Percentiles rank a stretch among this genome's conserved stretches.
phyloP scores from a whole-genome alignment of 2,797 vertebrate genomes.

The Siniperca scherzeri region DNA sequence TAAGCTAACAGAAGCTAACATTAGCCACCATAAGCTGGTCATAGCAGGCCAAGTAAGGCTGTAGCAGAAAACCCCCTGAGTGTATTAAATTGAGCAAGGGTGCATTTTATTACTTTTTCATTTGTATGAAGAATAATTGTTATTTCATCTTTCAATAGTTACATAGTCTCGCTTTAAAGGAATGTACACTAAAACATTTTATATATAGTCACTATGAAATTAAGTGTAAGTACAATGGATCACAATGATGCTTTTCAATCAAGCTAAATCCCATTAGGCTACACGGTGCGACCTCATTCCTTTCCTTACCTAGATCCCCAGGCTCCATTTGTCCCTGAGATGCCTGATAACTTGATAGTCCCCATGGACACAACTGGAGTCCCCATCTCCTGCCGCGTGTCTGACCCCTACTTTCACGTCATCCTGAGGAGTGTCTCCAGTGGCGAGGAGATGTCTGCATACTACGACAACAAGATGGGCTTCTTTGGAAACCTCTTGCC shows the following conservation, averaged over 20 bases:
- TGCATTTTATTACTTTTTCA: not conserved
- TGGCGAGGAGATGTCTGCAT: slow-evolving; percentile 74
- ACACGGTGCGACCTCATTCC: not conserved
- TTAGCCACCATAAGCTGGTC: not conserved
- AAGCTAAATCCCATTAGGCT: not conserved
- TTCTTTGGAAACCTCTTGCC: slow-evolving; percentile 86
- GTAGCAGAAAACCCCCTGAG: not conserved
- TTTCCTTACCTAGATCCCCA: slow-evolving; percentile 85
- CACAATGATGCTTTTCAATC: not conserved
- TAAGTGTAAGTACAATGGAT: not conserved
- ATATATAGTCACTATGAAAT: too few relatives aligned
- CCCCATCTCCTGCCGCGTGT: slow-evolving; percentile 91
- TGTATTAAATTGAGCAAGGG: not conserved
- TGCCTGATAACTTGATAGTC: slow-evolving; percentile 80
- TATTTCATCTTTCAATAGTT: not conserved
- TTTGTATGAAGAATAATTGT: not conserved
- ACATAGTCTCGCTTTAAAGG: not conserved
- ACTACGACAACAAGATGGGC: slow-evolving; percentile 90
- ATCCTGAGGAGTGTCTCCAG: slow-evolving; percentile 83
- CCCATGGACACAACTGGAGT: slow-evolving; percentile 72
- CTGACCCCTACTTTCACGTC: slow-evolving; percentile 86
- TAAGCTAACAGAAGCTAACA: not conserved
- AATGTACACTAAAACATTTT: not conserved
- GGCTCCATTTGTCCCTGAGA: slow-evolving; percentile 88
- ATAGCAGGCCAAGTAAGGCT: not conserved